Percentiles rank a stretch among this genome's conserved stretches.
phyloP scores from a whole-genome alignment of 2,113 vertebrate genomes.

The Aplodontia rufa region DNA sequence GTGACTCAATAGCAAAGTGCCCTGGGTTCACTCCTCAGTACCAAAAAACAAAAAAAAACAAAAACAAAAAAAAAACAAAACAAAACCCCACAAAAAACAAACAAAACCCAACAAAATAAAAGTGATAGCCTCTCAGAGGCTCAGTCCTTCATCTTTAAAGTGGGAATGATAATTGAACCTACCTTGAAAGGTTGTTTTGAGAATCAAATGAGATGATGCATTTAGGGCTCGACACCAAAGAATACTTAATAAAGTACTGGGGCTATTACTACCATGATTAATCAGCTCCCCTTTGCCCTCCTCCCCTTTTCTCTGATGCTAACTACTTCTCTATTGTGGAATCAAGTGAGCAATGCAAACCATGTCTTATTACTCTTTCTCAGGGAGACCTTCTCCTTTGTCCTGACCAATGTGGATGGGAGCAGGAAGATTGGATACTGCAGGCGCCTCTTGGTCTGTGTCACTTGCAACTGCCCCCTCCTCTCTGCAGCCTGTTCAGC shows the following conservation, averaged over 20 bases:
- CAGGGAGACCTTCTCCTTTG: slow-evolving; percentile 98
- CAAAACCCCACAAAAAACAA: no score
- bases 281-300: neutral
- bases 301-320: neutral
- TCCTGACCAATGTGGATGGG: slow-evolving; percentile 95
- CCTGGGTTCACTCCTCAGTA: neutral
- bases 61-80: no score
- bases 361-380: slow-evolving; percentile 55
- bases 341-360: neutral
- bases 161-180: neutral
- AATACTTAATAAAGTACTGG: neutral
- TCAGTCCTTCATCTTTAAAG: slow-evolving; percentile 30
- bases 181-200: neutral
- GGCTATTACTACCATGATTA: neutral
- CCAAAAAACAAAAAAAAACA: no score
- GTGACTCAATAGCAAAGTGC: neutral
- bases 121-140: neutral
- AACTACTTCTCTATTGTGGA: neutral
- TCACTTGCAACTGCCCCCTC: neutral
- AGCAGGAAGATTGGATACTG: slow-evolving; percentile 97
- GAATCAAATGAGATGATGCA: neutral
- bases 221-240: neutral
- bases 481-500: neutral
- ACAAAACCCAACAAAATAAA: no score
- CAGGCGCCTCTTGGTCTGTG: slow-evolving; percentile 91